Conservation (phyloP, 2,113 vertebrate genomes). For the Sminthopsis crassicaudata region DNA sequence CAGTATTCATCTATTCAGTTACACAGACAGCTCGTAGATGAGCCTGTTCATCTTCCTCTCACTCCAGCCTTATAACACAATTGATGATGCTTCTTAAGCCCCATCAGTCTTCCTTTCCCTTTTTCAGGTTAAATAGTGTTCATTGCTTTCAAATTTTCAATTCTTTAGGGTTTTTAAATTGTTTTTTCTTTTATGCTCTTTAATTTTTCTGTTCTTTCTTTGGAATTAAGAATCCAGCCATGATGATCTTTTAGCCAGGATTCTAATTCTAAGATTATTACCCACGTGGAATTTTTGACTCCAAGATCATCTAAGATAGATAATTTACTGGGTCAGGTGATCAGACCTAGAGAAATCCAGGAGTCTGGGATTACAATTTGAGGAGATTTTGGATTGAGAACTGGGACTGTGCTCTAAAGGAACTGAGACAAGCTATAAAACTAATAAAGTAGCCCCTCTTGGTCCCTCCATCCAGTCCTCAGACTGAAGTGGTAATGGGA, state of each 20-base stretch:
- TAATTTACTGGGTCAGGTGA: background rate
- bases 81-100: background rate
- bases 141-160: background rate
- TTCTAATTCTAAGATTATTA: too few species aligned
- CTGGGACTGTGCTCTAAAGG: background rate
- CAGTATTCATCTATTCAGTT: background rate
- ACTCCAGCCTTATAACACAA: background rate
- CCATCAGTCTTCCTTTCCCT: background rate
- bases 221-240: background rate
- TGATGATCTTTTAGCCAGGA: background rate
- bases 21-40: slow-evolving; percentile 53
- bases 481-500: background rate
- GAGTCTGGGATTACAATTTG: background rate
- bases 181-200: slow-evolving; percentile 30
- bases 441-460: background rate
- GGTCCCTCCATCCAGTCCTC: background rate
- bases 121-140: background rate
- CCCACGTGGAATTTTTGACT: too few species aligned
- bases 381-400: background rate
- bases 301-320: too few species aligned
- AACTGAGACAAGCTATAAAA: background rate
- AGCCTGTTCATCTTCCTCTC: background rate
- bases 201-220: background rate
- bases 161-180: slow-evolving; percentile 10
- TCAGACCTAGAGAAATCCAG: background rate